These are phyloP conservation scores for Nettapus auritus DNA, from an alignment of 2,113 vertebrate species.

Conservation along the genomic window DNA sequence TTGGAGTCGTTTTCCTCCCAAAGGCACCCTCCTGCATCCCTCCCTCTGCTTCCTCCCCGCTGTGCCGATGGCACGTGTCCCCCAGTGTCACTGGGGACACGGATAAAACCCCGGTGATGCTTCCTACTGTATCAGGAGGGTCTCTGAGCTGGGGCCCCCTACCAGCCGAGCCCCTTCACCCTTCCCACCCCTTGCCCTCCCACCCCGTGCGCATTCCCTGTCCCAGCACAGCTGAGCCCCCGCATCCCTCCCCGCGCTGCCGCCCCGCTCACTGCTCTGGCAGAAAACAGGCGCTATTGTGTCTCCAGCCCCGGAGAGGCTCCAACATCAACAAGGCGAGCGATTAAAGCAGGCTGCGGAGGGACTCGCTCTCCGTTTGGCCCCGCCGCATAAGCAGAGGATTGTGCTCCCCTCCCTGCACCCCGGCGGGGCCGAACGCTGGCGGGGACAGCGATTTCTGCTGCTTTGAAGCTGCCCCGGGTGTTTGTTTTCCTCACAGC, in stretches of 20 bases:
- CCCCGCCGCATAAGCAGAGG: not conserved
- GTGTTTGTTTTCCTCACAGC: slow-evolving; percentile 25
- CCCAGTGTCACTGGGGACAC: not conserved
- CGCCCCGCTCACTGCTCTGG: not conserved
- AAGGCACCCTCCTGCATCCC: not conserved
- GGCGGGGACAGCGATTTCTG: not conserved
- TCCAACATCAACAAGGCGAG: slow-evolving; percentile 41
- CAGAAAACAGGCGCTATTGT: slow-evolving; percentile 35
- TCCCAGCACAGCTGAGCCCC: not conserved
- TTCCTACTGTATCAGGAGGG: not conserved
- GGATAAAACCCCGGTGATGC: not conserved
- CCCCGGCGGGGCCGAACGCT: accelerated
- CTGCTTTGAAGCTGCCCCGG: slow-evolving; percentile 20
- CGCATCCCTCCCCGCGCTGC: accelerated
- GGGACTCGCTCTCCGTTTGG: not conserved
- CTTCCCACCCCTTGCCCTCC: not conserved
- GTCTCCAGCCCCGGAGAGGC: not conserved
- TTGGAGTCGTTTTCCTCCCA: not conserved
- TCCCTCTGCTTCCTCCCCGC: not conserved
- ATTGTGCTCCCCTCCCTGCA: not conserved
- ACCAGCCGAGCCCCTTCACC: not conserved
- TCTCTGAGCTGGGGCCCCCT: not conserved
- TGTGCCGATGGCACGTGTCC: accelerated
- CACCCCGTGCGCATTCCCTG: not conserved
- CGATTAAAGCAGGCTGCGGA: not conserved